A percentile compares a stretch with the other conserved stretches of the same genome.
Conservation (phyloP, 2,113 vertebrate species). For the Sinocyclocheilus anophthalmus region DNA sequence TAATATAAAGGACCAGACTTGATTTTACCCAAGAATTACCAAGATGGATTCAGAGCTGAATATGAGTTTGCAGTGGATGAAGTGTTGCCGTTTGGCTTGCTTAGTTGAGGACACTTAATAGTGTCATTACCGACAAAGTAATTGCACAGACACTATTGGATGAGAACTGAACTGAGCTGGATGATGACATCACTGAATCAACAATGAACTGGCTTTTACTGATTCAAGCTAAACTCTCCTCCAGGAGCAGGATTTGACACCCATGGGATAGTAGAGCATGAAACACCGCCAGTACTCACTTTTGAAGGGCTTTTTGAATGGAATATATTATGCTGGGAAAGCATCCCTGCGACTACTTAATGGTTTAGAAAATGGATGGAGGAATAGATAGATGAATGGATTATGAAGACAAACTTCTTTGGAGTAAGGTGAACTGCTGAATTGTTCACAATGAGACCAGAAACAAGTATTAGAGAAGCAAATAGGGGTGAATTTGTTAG, state of each 20-base stretch:
- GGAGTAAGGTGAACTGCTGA: neutral
- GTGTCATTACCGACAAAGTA: no score
- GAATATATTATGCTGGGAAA: neutral
- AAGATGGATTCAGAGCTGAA: neutral
- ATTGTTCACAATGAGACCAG: neutral
- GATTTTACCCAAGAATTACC: neutral
- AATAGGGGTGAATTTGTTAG: no score
- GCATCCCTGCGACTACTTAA: neutral
- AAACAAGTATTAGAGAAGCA: no score
- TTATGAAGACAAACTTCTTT: neutral
- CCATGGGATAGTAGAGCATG: neutral
- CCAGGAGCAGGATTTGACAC: neutral
- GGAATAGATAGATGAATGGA: neutral
- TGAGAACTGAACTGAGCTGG: no score
- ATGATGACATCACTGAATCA: no score
- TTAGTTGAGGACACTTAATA: no score
- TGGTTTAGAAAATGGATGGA: neutral
- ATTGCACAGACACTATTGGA: no score
- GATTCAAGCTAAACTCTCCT: neutral
- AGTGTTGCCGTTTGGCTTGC: no score
- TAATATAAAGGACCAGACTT: neutral
- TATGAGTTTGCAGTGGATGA: no score
- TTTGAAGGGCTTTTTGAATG: neutral
- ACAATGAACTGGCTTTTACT: no score
- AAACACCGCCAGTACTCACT: neutral